Evolutionary conservation across 2,797 vertebrate species (phyloP).

Genomic region (Champsocephalus gunnari): DNA sequence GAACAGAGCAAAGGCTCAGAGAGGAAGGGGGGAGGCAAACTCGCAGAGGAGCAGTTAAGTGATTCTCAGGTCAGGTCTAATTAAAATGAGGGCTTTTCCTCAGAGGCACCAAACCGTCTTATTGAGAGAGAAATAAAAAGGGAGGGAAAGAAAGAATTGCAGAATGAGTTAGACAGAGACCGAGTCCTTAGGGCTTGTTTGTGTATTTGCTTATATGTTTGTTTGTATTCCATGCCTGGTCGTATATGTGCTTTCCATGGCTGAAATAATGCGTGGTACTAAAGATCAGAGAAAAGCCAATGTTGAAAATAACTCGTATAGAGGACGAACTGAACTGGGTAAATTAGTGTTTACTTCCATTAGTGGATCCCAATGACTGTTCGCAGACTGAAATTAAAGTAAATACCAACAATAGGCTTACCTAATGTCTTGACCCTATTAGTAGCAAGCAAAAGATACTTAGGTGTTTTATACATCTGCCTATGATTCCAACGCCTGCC

Average conservation of each 20-base stretch:
- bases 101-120: constrained; percentile 78
- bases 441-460: constrained; percentile 29
- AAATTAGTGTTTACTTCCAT: constrained; percentile 58
- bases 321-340: constrained; percentile 42
- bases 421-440: constrained; percentile 53
- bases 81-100: constrained; percentile 85
- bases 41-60: constrained; percentile 81
- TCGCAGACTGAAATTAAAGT: constrained; percentile 31
- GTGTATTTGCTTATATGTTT: constrained; percentile 66
- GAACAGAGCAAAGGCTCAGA: constrained; percentile 74
- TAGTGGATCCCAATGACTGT: constrained; percentile 35
- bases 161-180: constrained; percentile 68
- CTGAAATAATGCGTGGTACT: constrained; percentile 48
- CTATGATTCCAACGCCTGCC: constrained; percentile 40
- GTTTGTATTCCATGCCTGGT: constrained; percentile 62
- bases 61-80: constrained; percentile 86
- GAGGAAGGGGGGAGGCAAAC: constrained; percentile 68
- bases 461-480: constrained; percentile 53
- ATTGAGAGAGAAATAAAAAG: constrained; percentile 77
- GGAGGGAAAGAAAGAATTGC: constrained; percentile 68
- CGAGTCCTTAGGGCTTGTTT: constrained; percentile 62
- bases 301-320: constrained; percentile 47
- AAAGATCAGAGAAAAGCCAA: constrained; percentile 51
- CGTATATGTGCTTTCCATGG: constrained; percentile 54
- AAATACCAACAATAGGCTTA: constrained; percentile 32